These are phyloP conservation scores for Toxotes chatareus DNA, from an alignment of 2,113 vertebrate genomes.

Conservation along the genomic window DNA sequence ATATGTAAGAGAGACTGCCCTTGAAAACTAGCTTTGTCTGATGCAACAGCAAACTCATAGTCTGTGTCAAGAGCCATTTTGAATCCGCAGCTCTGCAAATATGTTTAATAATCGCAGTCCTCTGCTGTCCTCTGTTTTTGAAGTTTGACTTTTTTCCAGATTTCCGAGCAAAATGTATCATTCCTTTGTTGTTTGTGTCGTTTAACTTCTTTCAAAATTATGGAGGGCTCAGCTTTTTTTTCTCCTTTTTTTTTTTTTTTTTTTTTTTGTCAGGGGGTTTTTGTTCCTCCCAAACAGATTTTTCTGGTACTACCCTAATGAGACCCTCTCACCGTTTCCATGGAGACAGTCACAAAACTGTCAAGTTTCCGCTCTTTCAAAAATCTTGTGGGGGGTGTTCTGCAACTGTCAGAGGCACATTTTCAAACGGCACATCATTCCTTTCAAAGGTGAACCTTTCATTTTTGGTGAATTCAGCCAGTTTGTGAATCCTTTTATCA, in stretches of 20 bases:
- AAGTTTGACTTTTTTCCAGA: conserved; percentile 61
- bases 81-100: conserved; percentile 66
- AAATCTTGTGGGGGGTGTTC: conserved; percentile 77
- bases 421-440: conserved; percentile 78
- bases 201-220: conserved; percentile 64
- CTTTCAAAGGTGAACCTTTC: conserved; percentile 79
- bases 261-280: not conserved
- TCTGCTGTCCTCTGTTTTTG: conserved; percentile 60
- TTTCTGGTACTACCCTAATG: conserved; percentile 82
- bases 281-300: conserved; percentile 71
- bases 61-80: conserved; percentile 69
- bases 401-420: conserved; percentile 82
- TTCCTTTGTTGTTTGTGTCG: conserved; percentile 56
- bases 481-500: conserved; percentile 74
- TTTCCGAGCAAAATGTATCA: conserved; percentile 56
- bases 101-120: conserved; percentile 62
- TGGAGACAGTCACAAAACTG: conserved; percentile 87
- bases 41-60: conserved; percentile 67
- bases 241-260: conserved; percentile 27
- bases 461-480: conserved; percentile 78
- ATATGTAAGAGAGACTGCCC: conserved; percentile 56
- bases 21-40: conserved; percentile 72
- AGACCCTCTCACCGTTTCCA: conserved; percentile 84
- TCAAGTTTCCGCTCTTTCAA: conserved; percentile 84
- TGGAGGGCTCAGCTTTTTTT: conserved; percentile 68